Base-by-base conservation (phyloP, 2,113 vertebrate species). In the Gobius niger region DNA sequence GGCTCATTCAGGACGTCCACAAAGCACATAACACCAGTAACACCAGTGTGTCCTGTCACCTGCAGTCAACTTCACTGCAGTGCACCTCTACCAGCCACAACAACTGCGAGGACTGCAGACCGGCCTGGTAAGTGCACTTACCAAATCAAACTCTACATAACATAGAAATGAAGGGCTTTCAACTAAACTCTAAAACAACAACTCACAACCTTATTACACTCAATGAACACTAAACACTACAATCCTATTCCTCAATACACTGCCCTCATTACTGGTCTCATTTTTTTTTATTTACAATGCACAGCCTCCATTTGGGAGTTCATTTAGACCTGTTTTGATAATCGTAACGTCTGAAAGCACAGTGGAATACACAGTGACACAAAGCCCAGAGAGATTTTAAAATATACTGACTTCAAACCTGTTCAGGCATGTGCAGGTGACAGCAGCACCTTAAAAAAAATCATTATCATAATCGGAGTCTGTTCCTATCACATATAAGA, bases 221-320 rank as follows among this genome's bases (percentile, higher is more conserved):
- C 6, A 60, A 46, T 69, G 69, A 12, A 40, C 65, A 54, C 19
- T 65, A 44, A 69, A 57, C 2, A 7, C 70, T 72, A 44, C 50
- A 59, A 76, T 44, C 40, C 19, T 64, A 51, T 74, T 73, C 67
- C 64, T 59, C 12, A 47, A 78, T 83, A 74, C 68, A 66, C 0
- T 6, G 66, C 63, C 81, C 63, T 76, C 67, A 78, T 77, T 82
- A 65, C 15, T 16, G 15, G 64, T 44, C 7, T 41, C 52, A 50
- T 72, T 73, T 71, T 76, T 67, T 73, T n/a, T n/a, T n/a, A n/a
- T n/a, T n/a, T n/a, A n/a, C n/a, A n/a, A n/a, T n/a, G n/a, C n/a
- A n/a, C n/a, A n/a, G n/a, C n/a, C n/a, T n/a, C n/a, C 49, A 18
- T 49, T 51, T 15, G 72, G 64, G 73, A 75, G 49, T 52, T 42